These are phyloP conservation scores for Pyxicephalus adspersus DNA, from an alignment of 2,113 vertebrate species.

Conservation along the genomic window DNA sequence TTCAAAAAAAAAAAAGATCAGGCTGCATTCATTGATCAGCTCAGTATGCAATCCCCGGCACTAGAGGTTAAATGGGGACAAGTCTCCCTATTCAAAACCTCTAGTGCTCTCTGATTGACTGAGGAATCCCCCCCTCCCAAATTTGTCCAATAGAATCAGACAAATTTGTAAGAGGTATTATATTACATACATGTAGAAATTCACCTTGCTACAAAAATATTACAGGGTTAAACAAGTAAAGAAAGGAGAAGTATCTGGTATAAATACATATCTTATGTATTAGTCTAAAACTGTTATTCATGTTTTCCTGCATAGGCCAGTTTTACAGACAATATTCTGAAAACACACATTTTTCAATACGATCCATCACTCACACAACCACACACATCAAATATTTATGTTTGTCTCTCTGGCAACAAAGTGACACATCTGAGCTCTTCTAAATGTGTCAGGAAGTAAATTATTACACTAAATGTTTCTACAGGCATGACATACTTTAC, in stretches of 20 bases:
- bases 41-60: no score
- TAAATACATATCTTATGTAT: background rate
- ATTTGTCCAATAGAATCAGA: no score
- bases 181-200: no score
- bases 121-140: no score
- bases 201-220: no score
- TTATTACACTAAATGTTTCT: background rate
- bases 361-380: conserved; percentile 14
- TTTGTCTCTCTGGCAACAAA: conserved; percentile 9
- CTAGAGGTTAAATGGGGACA: no score
- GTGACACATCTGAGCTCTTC: background rate
- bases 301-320: background rate
- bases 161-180: no score
- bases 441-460: conserved; percentile 3
- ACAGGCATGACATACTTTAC: background rate
- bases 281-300: background rate
- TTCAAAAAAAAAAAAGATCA: no score
- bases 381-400: conserved; percentile 43
- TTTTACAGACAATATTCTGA: background rate
- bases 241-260: background rate
- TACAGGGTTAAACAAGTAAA: no score
- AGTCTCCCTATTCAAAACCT: no score
- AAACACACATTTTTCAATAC: background rate
- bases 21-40: no score
- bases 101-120: no score